These are phyloP conservation scores for Heliconius nattereri DNA, from an alignment of 1,140 invertebrate genomes.

Conservation along the genomic window DNA sequence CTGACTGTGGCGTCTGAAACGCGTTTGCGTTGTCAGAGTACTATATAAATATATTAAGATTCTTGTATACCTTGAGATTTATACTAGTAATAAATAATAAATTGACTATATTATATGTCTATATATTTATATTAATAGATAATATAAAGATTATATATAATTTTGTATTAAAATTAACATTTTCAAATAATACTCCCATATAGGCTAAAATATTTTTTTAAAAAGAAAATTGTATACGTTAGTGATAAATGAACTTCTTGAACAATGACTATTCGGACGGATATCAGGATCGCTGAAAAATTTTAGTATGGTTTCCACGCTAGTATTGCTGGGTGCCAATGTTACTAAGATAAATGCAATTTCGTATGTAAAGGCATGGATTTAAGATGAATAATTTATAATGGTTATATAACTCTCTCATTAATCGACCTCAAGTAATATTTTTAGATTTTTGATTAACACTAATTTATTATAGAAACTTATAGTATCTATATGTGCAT, in stretches of 20 bases:
- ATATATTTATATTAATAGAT: too few relatives aligned
- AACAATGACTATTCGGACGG: background rate
- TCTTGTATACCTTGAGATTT: background rate
- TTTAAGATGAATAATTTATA: background rate
- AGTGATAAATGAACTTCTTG: background rate
- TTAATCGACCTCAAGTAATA: background rate
- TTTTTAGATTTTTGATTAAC: too few relatives aligned
- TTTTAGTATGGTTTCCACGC: background rate
- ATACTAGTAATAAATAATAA: too few relatives aligned
- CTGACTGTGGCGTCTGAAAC: background rate
- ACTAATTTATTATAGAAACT: too few relatives aligned
- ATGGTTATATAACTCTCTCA: background rate
- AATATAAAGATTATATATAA: too few relatives aligned
- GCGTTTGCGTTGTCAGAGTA: background rate
- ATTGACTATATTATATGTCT: too few relatives aligned
- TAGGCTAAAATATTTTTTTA: background rate
- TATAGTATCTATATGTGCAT: too few relatives aligned
- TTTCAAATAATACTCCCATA: background rate
- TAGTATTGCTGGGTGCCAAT: background rate
- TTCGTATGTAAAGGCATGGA: background rate
- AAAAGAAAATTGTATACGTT: background rate
- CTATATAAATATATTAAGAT: background rate
- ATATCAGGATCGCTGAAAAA: background rate
- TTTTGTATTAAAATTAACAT: too few relatives aligned
- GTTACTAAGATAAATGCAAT: conserved; percentile 6